A percentile compares a stretch with the other conserved stretches of the same genome.
These are phyloP conservation scores for Polyommatus iphigenia DNA, from an alignment of 2,888 invertebrate genomes.

Conservation along the genomic window DNA sequence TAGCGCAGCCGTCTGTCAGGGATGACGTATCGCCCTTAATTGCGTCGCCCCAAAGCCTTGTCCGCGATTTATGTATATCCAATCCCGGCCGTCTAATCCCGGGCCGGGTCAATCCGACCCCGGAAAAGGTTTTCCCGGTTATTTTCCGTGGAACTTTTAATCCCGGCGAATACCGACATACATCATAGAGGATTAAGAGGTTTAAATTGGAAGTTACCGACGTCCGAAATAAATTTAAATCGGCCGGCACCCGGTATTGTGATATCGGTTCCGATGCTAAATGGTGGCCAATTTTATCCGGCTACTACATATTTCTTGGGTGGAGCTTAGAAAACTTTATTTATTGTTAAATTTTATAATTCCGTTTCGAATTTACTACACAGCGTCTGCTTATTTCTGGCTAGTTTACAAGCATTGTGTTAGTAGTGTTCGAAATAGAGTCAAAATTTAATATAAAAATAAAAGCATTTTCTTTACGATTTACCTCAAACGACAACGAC, in stretches of 20 bases:
- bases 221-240: conserved; percentile 81
- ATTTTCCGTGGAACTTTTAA: conserved; percentile 81
- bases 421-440: neutral
- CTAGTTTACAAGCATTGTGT: neutral
- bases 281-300: conserved; percentile 74
- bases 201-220: conserved; percentile 81
- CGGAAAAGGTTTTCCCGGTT: conserved; percentile 80
- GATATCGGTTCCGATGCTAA: conserved; percentile 76
- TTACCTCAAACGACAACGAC: too few relatives aligned
- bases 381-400: neutral
- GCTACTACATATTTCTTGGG: conserved; percentile 66
- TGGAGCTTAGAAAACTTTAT: conserved; percentile 43
- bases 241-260: conserved; percentile 79
- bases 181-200: conserved; percentile 81
- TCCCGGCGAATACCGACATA: conserved; percentile 80
- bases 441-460: neutral
- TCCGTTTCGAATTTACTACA: neutral
- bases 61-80: conserved; percentile 78
- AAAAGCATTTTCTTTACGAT: neutral
- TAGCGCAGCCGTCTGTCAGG: conserved; percentile 59
- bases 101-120: conserved; percentile 78
- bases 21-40: conserved; percentile 79
- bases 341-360: conserved; percentile 13
- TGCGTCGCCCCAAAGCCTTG: conserved; percentile 76
- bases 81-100: conserved; percentile 78